Percentiles rank a stretch among this genome's conserved stretches.
Conservation (phyloP, 2,888 invertebrate species). For the Uloborus plumipes region DNA sequence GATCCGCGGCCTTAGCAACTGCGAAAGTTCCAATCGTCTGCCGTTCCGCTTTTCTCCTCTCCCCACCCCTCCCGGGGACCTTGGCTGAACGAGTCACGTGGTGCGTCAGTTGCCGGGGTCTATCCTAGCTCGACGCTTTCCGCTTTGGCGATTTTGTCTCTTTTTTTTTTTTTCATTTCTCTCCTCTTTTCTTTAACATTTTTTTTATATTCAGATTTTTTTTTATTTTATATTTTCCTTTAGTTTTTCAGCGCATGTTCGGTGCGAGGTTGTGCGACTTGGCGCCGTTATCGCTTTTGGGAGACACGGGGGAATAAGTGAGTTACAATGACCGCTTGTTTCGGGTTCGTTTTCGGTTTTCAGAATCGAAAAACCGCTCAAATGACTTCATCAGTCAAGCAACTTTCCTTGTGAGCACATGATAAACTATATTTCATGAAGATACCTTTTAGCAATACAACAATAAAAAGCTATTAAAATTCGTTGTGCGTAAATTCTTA, state of each 20-base stretch:
- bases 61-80: conserved; percentile 19
- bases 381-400: too few species aligned
- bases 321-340: too few species aligned
- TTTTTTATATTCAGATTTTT: too few species aligned
- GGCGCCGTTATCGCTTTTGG: conserved; percentile 1
- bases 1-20: conserved; percentile 49
- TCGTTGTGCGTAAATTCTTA: too few species aligned
- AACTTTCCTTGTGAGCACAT: too few species aligned
- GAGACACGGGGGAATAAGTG: background rate
- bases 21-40: conserved; percentile 25
- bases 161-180: conserved; percentile 18
- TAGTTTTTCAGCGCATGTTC: background rate
- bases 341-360: too few species aligned
- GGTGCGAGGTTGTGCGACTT: background rate
- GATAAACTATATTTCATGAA: too few species aligned
- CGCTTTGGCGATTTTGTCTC: conserved; percentile 50
- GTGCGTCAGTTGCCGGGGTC: conserved; percentile 35
- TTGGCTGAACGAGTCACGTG: conserved; percentile 53
- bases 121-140: conserved; percentile 36
- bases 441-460: too few species aligned
- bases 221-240: conserved; percentile 29
- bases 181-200: too few species aligned
- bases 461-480: too few species aligned
- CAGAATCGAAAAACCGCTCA: too few species aligned
- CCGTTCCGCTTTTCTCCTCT: conserved; percentile 16